These are phyloP conservation scores for Spatulosminthurus flaviceps DNA, from an alignment of 2,888 invertebrate species.

Conservation along the genomic window DNA sequence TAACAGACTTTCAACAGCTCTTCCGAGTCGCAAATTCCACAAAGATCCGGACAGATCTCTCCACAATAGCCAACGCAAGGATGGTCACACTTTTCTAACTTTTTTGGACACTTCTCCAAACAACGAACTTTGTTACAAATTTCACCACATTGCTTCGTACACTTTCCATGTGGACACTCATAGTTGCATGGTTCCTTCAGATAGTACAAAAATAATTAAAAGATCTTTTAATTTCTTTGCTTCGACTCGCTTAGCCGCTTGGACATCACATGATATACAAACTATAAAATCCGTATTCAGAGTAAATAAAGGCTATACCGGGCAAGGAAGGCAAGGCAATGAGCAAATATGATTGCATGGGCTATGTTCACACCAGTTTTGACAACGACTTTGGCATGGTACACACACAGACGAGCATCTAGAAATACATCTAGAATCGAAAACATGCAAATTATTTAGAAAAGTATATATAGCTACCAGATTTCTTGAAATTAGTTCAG, in stretches of 20 bases:
- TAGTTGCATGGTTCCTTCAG: conserved; percentile 51
- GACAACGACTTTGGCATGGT: conserved; percentile 63
- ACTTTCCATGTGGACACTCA: conserved; percentile 51
- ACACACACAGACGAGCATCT: conserved; percentile 64
- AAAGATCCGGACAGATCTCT: conserved; percentile 74
- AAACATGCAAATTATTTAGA: conserved; percentile 18
- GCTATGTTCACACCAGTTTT: conserved; percentile 57
- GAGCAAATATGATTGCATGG: conserved; percentile 56
- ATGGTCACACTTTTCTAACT: conserved; percentile 67
- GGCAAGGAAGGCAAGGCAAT: conserved; percentile 50
- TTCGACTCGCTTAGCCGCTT: too few relatives aligned
- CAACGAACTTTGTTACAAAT: conserved; percentile 66
- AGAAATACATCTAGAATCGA: conserved; percentile 61
- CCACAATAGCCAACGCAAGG: conserved; percentile 73
- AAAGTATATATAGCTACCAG: conserved; percentile 23
- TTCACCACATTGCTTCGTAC: conserved; percentile 50
- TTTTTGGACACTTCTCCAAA: conserved; percentile 64
- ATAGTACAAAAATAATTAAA: background rate
- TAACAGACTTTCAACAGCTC: conserved; percentile 58
- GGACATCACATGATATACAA: too few relatives aligned
- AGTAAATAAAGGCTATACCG: too few relatives aligned
- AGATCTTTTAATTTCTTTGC: background rate
- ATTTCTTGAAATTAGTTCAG: too few relatives aligned
- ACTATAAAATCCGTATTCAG: too few relatives aligned
- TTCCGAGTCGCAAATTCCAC: conserved; percentile 69